A percentile compares a stretch with the other conserved stretches of the same genome.
phyloP scores from a whole-genome alignment of 2,113 vertebrate genomes.

The Pteruthius melanotis region DNA sequence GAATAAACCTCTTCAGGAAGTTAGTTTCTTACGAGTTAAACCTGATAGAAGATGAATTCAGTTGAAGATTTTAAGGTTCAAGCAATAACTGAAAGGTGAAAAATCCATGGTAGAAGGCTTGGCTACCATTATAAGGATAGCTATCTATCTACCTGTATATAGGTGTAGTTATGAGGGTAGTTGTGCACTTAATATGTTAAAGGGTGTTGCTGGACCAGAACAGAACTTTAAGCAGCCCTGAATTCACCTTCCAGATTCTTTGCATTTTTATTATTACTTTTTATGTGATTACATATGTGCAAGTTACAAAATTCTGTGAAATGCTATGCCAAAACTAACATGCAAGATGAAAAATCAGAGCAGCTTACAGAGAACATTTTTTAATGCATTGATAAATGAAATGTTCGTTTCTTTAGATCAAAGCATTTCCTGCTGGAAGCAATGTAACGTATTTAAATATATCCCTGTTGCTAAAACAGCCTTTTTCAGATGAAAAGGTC shows the following conservation, averaged over 20 bases:
- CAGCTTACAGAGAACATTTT: neutral
- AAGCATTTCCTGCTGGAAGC: neutral
- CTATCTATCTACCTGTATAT: neutral
- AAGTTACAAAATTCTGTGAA: neutral
- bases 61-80: neutral
- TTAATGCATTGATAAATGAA: neutral
- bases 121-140: neutral
- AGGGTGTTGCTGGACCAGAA: neutral
- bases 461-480: neutral
- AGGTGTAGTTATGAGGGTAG: neutral
- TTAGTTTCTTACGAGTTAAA: neutral
- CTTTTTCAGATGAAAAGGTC: neutral
- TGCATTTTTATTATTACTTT: neutral
- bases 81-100: neutral
- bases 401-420: neutral
- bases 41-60: neutral
- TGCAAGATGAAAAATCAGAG: neutral
- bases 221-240: neutral
- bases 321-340: conserved; percentile 13
- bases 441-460: neutral
- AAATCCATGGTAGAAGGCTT: neutral
- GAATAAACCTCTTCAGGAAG: neutral
- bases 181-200: neutral
- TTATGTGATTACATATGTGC: neutral
- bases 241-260: neutral